phyloP scores from a whole-genome alignment of 2,888 invertebrate species.

The Ornithoptera priamus region DNA sequence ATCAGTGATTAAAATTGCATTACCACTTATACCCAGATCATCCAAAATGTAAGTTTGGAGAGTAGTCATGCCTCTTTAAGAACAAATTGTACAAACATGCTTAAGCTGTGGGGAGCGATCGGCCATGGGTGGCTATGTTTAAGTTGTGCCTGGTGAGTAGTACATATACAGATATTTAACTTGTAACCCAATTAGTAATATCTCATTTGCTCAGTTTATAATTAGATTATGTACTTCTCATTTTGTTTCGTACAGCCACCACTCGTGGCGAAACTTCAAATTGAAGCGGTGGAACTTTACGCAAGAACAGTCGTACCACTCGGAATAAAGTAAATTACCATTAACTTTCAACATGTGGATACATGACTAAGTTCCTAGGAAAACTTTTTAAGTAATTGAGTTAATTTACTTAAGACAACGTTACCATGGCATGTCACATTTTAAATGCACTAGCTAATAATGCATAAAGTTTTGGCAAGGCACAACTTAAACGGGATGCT shows the following conservation, averaged over 20 bases:
- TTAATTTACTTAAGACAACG: constrained; percentile 40
- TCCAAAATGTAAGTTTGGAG: constrained; percentile 64
- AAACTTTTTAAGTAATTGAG: constrained; percentile 46
- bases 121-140: constrained; percentile 63
- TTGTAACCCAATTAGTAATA: background rate
- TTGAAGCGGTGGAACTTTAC: constrained; percentile 48
- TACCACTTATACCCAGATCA: constrained; percentile 70
- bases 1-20: constrained; percentile 66
- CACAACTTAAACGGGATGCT: constrained; percentile 66
- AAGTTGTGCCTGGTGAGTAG: constrained; percentile 62
- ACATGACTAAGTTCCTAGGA: constrained; percentile 49
- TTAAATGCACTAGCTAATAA: constrained; percentile 32
- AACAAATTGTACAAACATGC: constrained; percentile 74
- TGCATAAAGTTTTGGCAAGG: constrained; percentile 37
- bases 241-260: constrained; percentile 43
- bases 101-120: constrained; percentile 73
- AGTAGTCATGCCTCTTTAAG: constrained; percentile 71
- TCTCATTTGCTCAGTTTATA: constrained; percentile 36
- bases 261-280: constrained; percentile 54
- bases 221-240: constrained; percentile 33
- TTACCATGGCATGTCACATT: constrained; percentile 36
- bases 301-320: constrained; percentile 41
- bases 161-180: background rate
- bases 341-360: constrained; percentile 50
- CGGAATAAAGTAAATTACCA: constrained; percentile 52